Evolutionary conservation across 2,113 vertebrate species (phyloP), one percentile per base, ranked within the genome.

Genomic region (Lamprologus tigripictilis): DNA sequence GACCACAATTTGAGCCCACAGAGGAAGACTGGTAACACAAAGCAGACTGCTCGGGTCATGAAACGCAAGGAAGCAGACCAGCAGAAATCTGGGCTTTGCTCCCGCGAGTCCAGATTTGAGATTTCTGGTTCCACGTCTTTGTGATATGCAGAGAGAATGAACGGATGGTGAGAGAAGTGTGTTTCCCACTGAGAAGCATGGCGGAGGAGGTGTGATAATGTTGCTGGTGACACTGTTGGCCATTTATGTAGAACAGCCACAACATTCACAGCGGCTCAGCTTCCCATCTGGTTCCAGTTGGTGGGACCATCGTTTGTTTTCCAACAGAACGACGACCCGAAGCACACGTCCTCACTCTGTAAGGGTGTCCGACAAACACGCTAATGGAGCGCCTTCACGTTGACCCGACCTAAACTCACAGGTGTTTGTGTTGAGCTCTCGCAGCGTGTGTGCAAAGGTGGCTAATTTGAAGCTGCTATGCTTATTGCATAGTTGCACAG

Each of bases 141-240:
- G 71, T 76, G 16, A 76, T 47, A 19, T 28, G 23, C 71, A 28
- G 71, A 47, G 71, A 47, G 42, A 47, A 47, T 19, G 71, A 76
- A 47, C 42, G 9, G 71, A 76, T 47, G 23, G 23, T 28, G 9
- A 28, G 40, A 19, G 37, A 73, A 45, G 66, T 26, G 21, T 23
- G 66, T 71, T 42, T 71, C n/a, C 66, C 37, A 42, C 37, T 71
- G 71, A 76, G 42, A 76, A 28, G 0, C 68, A 11, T 76, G 71
- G 68, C 23, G 6, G 71, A 31, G 71, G 42, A 49, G 71, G 71
- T 78, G 71, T 78, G 42, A 78, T 78, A 78, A 78, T 78, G 71
- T 19, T 78, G 71, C 23, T 31, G 42, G 23, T 78, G 26, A 49
- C 71, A 78, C 71, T 78, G 71, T 49, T 78, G 71, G 42, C 71